These are phyloP conservation scores for Cathartes aura DNA, from an alignment of 2,113 vertebrate genomes.

Conservation along the genomic window DNA sequence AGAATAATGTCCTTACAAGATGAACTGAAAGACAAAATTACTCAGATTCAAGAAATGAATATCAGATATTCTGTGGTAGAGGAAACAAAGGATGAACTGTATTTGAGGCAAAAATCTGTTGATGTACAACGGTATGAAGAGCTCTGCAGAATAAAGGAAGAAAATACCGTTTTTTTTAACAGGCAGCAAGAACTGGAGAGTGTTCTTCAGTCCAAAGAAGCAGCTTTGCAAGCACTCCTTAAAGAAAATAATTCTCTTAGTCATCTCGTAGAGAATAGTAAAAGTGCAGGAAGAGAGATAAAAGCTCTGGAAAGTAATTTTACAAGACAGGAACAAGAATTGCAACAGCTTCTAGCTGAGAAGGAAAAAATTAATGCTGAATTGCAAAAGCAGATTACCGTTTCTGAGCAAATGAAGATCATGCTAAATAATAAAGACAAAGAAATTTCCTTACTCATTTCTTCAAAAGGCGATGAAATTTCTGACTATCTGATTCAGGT, in stretches of 20 bases:
- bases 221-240: slow-evolving; percentile 66
- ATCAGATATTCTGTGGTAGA: slow-evolving; percentile 71
- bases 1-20: slow-evolving; percentile 77
- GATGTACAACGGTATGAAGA: slow-evolving; percentile 76
- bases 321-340: slow-evolving; percentile 71
- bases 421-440: slow-evolving; percentile 85
- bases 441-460: slow-evolving; percentile 85
- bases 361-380: slow-evolving; percentile 72
- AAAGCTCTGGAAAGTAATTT: slow-evolving; percentile 72
- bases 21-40: slow-evolving; percentile 72
- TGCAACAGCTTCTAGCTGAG: slow-evolving; percentile 69
- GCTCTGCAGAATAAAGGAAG: slow-evolving; percentile 77
- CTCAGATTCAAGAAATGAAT: slow-evolving; percentile 74
- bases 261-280: slow-evolving; percentile 67
- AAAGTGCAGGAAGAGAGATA: slow-evolving; percentile 65
- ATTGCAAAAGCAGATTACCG: slow-evolving; percentile 81
- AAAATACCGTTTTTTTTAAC: slow-evolving; percentile 70
- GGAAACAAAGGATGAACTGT: slow-evolving; percentile 69
- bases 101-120: slow-evolving; percentile 68
- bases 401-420: slow-evolving; percentile 81
- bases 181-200: slow-evolving; percentile 66
- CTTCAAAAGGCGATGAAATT: slow-evolving; percentile 83
- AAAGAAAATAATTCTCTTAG: slow-evolving; percentile 73
- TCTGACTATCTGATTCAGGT: slow-evolving; percentile 83
- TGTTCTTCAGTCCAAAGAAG: slow-evolving; percentile 71